Evolutionary conservation across 1,140 invertebrate genomes (phyloP).

Genomic region (Papilio machaon): DNA sequence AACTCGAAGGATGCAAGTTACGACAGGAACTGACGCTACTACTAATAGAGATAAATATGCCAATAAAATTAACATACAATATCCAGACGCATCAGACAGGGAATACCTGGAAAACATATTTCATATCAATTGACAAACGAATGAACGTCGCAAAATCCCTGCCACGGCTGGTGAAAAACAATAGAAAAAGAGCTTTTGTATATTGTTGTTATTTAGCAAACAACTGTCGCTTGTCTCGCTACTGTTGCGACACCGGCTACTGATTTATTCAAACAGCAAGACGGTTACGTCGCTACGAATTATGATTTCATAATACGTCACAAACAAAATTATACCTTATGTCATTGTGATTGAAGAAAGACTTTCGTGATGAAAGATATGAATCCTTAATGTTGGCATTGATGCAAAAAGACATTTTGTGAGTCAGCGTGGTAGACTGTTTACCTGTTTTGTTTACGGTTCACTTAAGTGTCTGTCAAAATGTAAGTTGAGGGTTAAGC

Average conservation of each 20-base stretch:
- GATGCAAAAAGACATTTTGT: slow-evolving; percentile 62
- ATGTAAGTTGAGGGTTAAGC: not conserved
- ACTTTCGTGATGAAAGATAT: slow-evolving; percentile 29
- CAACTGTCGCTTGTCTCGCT: slow-evolving; percentile 45
- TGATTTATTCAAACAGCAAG: slow-evolving; percentile 70
- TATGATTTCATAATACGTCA: slow-evolving; percentile 54
- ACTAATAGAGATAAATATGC: slow-evolving; percentile 31
- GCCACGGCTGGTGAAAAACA: slow-evolving; percentile 36
- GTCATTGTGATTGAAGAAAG: slow-evolving; percentile 42
- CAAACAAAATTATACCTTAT: slow-evolving; percentile 56
- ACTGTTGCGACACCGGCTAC: slow-evolving; percentile 58
- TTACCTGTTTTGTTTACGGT: slow-evolving; percentile 41
- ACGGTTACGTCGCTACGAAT: slow-evolving; percentile 59
- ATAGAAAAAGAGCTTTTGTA: slow-evolving; percentile 50
- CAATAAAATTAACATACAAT: slow-evolving; percentile 38
- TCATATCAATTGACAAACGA: slow-evolving; percentile 36
- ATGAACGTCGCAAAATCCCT: slow-evolving; percentile 28
- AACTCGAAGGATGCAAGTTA: slow-evolving; percentile 26
- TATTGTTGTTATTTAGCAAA: slow-evolving; percentile 64
- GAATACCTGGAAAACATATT: slow-evolving; percentile 32
- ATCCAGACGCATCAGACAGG: slow-evolving; percentile 32
- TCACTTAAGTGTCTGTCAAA: slow-evolving; percentile 6
- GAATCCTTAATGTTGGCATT: slow-evolving; percentile 54
- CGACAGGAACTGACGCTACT: slow-evolving; percentile 34
- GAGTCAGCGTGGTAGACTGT: slow-evolving; percentile 58